Base-by-base conservation (phyloP, 2,888 invertebrate species). In the Phengaris arion region DNA sequence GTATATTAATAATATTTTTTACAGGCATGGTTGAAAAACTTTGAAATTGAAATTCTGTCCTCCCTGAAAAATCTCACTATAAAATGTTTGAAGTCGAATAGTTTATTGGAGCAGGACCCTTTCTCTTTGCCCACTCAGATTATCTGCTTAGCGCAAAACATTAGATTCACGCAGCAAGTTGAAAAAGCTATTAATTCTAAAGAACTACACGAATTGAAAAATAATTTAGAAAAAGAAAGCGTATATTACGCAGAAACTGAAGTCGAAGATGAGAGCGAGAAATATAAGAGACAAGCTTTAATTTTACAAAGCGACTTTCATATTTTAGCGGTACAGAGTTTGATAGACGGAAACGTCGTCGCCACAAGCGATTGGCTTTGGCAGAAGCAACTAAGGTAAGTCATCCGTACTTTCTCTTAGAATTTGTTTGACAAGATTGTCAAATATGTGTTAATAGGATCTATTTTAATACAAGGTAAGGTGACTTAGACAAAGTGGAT, bases 251-350 rank as follows among this genome's bases (percentile, higher is more conserved):
- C 93, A 76, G 89, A 93, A 6, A 86, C 94, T 12, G 94, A 95
- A 80, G 90, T 88, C n/a, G 92, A 90, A 68, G 93, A 94, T 79
- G 92, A 94, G 79, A 94, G 97, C 78, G 94, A 97, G 75, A 95
- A 97, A 84, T 93, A 98, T 75, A 99, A 99, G 92, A 94, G 99
- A 79, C 98, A 99, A 86, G 96, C 98, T 10, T 94, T 99, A 74
- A 96, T 99, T 81, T 93, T 99, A 82, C 99, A 99, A 85, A 96
- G 98, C 22, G 98, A 99, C 79, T 98, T 99, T 93, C 97, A 98
- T 87, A 96, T 97, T 78, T 95, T 96, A 76, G 96, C 99, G 46
- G 95, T 99, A 59, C 96, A 97, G 83, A 94, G 95, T 81, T 94
- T 99, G 75, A 94, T 98, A 77, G 94, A 94, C 72, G 94, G 95